These are phyloP conservation scores for Tadarida brasiliensis DNA, from an alignment of 2,797 vertebrate species.

Conservation along the genomic window DNA sequence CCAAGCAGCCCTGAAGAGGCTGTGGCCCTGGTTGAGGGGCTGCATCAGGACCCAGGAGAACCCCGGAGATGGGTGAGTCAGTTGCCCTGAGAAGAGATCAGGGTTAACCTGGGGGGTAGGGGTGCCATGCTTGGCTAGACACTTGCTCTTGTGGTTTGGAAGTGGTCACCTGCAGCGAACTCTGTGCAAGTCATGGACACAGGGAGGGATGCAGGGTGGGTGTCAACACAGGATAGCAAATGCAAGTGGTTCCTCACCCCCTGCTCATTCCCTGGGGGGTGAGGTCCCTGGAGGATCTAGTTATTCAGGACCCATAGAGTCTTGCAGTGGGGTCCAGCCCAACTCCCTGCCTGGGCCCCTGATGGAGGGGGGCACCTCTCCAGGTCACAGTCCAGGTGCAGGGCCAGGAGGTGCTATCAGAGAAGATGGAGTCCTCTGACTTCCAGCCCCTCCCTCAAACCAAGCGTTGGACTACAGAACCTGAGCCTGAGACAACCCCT, in stretches of 20 bases:
- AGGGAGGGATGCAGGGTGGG: background rate
- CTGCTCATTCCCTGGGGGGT: too few species aligned
- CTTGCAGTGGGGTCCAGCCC: background rate
- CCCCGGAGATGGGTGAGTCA: conserved; percentile 80
- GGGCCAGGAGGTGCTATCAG: conserved; percentile 75
- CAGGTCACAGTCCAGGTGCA: conserved; percentile 79
- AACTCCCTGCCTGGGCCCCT: background rate
- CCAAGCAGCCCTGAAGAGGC: conserved; percentile 76
- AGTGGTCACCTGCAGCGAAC: background rate
- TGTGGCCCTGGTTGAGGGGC: conserved; percentile 57
- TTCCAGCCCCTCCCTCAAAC: conserved; percentile 59
- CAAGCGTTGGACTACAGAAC: conserved; percentile 4
- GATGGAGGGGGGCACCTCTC: conserved; percentile 35
- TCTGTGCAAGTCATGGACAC: background rate
- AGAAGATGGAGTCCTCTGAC: conserved; percentile 68
- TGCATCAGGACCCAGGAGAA: conserved; percentile 9
- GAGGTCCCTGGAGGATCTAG: background rate
- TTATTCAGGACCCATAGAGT: background rate
- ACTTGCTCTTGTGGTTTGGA: background rate
- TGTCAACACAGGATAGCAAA: background rate
- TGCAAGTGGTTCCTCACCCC: background rate
- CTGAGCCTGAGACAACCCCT: background rate
- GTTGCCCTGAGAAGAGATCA: background rate
- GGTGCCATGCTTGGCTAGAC: background rate
- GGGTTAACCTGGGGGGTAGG: background rate